Conservation (phyloP, 1,140 invertebrate genomes). For the Meloidogyne exigua region DNA sequence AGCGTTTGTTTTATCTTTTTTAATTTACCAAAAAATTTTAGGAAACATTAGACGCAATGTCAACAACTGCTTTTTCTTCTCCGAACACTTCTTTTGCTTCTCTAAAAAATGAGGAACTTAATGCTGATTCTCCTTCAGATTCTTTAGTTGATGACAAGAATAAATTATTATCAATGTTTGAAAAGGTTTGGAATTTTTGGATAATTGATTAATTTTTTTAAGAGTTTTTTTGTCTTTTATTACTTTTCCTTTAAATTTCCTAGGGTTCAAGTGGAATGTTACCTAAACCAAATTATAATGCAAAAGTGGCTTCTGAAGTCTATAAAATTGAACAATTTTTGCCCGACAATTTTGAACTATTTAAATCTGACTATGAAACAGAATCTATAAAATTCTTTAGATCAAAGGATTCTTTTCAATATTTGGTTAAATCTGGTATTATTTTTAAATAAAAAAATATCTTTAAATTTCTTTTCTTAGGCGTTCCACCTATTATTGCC, state of each 20-base stretch:
- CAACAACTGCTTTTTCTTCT: constrained; percentile 21
- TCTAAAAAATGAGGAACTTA: not conserved
- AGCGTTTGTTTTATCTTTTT: not conserved
- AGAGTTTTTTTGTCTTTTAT: not conserved
- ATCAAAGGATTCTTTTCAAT: not conserved
- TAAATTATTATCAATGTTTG: constrained; percentile 16
- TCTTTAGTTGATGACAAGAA: not conserved
- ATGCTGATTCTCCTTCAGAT: not conserved
- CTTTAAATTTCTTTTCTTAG: not conserved
- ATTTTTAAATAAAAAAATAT: not conserved
- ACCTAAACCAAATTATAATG: constrained; percentile 12
- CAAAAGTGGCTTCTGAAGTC: constrained; percentile 2
- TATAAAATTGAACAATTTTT: constrained; percentile 15
- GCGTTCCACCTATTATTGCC: constrained; percentile 6
- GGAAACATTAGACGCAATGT: constrained; percentile 25
- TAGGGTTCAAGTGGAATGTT: constrained; percentile 18
- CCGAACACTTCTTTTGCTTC: not conserved
- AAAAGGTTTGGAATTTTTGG: not conserved
- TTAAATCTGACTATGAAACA: not conserved
- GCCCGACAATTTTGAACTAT: not conserved
- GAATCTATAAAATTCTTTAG: constrained; percentile 14
- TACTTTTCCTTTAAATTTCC: not conserved
- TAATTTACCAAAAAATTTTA: not conserved
- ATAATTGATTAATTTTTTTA: no score
- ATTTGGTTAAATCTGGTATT: constrained; percentile 15